Evolutionary conservation across 2,888 invertebrate genomes (phyloP), one percentile per base, ranked within the genome.

Genomic region (Cataglyphis livida): DNA sequence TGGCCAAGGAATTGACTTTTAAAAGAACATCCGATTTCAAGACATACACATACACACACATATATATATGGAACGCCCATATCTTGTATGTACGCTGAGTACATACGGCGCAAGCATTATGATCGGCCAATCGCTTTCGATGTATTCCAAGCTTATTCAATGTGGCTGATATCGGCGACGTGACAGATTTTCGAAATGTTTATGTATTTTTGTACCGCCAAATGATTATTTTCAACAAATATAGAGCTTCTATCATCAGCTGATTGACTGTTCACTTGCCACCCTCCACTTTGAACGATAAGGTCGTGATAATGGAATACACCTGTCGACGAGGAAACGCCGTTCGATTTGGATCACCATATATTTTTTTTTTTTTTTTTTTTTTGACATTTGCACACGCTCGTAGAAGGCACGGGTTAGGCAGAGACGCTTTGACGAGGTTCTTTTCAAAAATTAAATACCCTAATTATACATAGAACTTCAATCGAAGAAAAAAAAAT

Each of bases 321-420:
- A 85, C 41, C 79, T 76, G 62, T 83, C 76, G 84, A 84, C 81
- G 75, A 79, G 21, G 35, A 78, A 66, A 79, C 79, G 76, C 81
- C 81, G 83, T 86, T 87, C 73, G 82, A 70, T 75, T 65, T 28
- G 74, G 21, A 85, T 90, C 89, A 89, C 79, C 82, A 87, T 35
- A 32, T 32, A 5, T 66, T 25, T 25, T 82, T 83, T 87, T 41
- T 44, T 68, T 51, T 28, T 1, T n/a, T 32, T 68, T 28, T 59
- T 35, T 76, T 76, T 87, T 78, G 84, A 89, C 84, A 85, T 85
- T 88, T 91, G 93, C 93, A 93, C 93, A 88, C 84, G 93, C 93
- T 93, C 91, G 89, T 92, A 93, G 92, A 92, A 90, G 90, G 90
- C 93, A 91, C 91, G 87, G 86, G 74, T 85, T 88, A 89, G 88